Conservation (phyloP, 2,888 invertebrate genomes). For the Cerastis rubricosa region DNA sequence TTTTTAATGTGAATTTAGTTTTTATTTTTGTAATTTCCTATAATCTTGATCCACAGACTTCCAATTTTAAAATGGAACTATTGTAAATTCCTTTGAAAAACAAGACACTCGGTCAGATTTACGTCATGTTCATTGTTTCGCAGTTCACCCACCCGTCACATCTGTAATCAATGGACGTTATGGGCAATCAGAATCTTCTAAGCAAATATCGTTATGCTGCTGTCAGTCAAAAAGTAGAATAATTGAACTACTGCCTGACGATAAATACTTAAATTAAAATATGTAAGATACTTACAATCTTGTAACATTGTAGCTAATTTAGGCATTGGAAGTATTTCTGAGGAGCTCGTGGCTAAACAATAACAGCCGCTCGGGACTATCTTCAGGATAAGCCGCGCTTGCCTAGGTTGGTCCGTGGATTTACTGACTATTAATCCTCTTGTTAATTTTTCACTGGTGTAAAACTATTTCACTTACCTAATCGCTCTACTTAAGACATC, state of each 20-base stretch:
- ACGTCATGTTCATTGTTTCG: conserved; percentile 17
- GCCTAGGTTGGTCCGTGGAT: too few species aligned
- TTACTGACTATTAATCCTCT: background rate
- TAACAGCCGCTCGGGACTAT: too few species aligned
- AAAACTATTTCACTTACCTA: background rate
- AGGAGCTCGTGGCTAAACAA: too few species aligned
- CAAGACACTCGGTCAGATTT: background rate
- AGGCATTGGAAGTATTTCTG: background rate
- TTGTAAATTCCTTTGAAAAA: background rate
- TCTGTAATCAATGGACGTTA: conserved; percentile 16
- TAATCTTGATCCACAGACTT: background rate
- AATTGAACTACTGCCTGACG: background rate
- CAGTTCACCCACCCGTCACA: conserved; percentile 6
- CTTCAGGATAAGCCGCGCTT: too few species aligned
- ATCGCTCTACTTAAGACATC: background rate
- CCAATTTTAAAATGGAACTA: background rate
- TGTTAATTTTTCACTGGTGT: background rate
- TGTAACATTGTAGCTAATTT: background rate
- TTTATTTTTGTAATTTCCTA: background rate
- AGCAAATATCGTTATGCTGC: conserved; percentile 37
- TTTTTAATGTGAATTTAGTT: background rate
- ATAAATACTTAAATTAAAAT: background rate
- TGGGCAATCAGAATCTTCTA: conserved; percentile 18
- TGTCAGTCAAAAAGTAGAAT: conserved; percentile 23
- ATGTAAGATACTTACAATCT: background rate